Conservation (phyloP, 2,888 invertebrate species). For the Hypena proboscidalis region DNA sequence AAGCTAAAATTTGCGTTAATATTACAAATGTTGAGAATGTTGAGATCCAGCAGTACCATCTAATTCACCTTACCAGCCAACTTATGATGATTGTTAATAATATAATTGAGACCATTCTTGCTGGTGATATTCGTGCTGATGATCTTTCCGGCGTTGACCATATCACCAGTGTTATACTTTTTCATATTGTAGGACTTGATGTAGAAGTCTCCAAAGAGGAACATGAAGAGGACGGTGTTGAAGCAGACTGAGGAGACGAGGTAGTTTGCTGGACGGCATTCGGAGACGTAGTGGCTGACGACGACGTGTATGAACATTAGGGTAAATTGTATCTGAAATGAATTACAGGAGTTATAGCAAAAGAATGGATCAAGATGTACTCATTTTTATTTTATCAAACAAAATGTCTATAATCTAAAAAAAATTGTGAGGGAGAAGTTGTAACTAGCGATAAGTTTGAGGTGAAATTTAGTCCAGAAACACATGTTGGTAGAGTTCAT, state of each 20-base stretch:
- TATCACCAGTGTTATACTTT: conserved; percentile 20
- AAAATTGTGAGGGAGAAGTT: too few relatives aligned
- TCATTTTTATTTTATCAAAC: too few relatives aligned
- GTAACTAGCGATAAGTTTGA: too few relatives aligned
- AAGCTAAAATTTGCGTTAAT: too few relatives aligned
- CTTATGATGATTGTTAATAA: conserved; percentile 40
- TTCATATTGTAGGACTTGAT: conserved; percentile 47
- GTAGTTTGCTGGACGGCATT: conserved; percentile 53
- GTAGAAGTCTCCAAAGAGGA: conserved; percentile 59
- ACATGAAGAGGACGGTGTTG: conserved; percentile 54
- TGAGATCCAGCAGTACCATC: too few relatives aligned
- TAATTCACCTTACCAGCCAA: conserved; percentile 35
- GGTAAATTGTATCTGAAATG: conserved; percentile 59
- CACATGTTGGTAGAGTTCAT: too few relatives aligned
- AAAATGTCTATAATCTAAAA: too few relatives aligned
- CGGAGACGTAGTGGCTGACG: conserved; percentile 41
- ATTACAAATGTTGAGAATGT: too few relatives aligned
- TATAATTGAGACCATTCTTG: conserved; percentile 31
- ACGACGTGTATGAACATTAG: conserved; percentile 50
- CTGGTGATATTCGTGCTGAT: conserved; percentile 17
- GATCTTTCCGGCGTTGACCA: conserved; percentile 14
- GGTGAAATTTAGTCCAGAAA: too few relatives aligned
- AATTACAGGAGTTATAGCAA: conserved; percentile 3
- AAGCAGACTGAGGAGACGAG: conserved; percentile 39
- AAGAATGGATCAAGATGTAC: too few relatives aligned